A percentile compares a stretch with the other conserved stretches of the same genome.
Conservation (phyloP, 2,113 vertebrate species). For the Fukomys damarensis region DNA sequence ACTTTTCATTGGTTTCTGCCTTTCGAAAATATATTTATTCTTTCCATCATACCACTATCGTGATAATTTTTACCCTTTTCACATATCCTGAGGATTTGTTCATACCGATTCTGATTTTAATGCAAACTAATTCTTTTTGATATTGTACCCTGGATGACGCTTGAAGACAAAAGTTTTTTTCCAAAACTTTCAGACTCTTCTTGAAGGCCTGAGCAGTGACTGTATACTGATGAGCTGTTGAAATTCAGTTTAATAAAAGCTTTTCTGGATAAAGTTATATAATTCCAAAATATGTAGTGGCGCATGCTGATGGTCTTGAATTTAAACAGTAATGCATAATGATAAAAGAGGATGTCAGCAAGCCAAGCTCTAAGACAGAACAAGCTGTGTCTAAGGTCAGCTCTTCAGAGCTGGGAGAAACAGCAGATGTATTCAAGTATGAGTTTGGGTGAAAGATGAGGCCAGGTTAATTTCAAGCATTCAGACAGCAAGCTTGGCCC, state of each 20-base stretch:
- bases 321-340: background rate
- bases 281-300: background rate
- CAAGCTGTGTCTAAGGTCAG: no score
- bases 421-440: background rate
- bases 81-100: constrained; percentile 5
- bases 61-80: constrained; percentile 24
- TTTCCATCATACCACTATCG: background rate
- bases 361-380: background rate
- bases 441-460: background rate
- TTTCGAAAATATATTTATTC: background rate
- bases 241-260: constrained; percentile 37
- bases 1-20: background rate
- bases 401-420: background rate
- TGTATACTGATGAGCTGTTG: background rate
- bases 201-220: background rate
- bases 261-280: background rate
- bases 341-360: background rate
- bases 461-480: background rate
- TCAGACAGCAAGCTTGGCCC: background rate
- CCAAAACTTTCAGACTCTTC: background rate
- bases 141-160: background rate
- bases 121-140: constrained; percentile 3
- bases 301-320: background rate
- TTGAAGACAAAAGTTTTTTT: constrained; percentile 42
- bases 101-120: background rate